Base-by-base conservation (phyloP, 2,888 invertebrate genomes). In the Coelopa pilipes region DNA sequence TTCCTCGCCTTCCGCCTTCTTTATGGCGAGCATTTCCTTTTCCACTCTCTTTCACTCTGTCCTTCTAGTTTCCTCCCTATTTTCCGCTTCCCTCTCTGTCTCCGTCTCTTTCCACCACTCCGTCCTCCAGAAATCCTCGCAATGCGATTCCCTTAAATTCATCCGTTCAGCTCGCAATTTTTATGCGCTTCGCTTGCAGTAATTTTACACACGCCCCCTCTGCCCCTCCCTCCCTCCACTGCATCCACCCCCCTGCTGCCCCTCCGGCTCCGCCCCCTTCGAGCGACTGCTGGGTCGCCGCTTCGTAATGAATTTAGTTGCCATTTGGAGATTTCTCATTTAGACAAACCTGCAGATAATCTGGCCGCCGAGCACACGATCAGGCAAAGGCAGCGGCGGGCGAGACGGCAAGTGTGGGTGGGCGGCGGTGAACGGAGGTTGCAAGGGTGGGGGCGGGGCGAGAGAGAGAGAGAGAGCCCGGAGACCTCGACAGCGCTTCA, bases 311-410 rank as follows among this genome's bases (percentile, higher is more conserved):
- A 71, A 72, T 74, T 74, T 68, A 72, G 74, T 55, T 74, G 74
- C 68, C 71, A 72, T 74, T 74, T 72, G 62, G 62, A 74, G 74
- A 74, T 74, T 74, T 74, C 74, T 74, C 59, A 72, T 74, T 72
- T 74, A 74, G 74, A 74, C 74, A 71, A 74, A 68, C 34, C 62
- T 62, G 62, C 57, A 63, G 74, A 74, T 72, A 74, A 74, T 74
- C 74, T 60, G 67, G 67, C n/a, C 46, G n/a, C 5, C 46, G 17
- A n/a, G n/a, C 47, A 57, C 21, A 24, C 24, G 5, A 12, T 62
- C 50, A 45, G 21, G 65, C 24, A 55, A n/a, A 19, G n/a, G 24
- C 9, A 50, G 49, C 15, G 19, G 47, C 49, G 45, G 12, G 1
- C 13, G 24, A 1, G 21, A 10, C 50, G 15, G 49, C 2, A 65